phyloP scores from a whole-genome alignment of 2,888 invertebrate species.

The Pristionchus entomophagus region DNA sequence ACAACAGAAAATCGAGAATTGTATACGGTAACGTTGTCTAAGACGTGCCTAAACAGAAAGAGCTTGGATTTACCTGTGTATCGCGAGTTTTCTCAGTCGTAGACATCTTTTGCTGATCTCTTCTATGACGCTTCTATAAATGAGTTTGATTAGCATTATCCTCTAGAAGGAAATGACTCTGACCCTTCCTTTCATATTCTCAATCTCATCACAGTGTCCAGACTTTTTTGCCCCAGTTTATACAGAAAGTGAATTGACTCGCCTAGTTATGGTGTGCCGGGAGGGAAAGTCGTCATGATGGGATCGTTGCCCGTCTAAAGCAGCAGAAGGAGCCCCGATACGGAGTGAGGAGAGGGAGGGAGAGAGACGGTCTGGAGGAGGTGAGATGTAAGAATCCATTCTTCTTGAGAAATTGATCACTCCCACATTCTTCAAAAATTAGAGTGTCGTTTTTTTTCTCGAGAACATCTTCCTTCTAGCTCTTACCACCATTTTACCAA shows the following conservation, averaged over 20 bases:
- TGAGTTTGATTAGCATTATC: background rate
- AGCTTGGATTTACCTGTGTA: conserved; percentile 37
- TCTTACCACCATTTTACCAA: too few species aligned
- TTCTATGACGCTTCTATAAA: background rate
- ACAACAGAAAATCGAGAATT: too few species aligned
- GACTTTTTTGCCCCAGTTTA: too few species aligned
- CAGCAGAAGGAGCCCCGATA: conserved; percentile 23
- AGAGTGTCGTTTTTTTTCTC: too few species aligned
- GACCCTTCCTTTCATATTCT: too few species aligned
- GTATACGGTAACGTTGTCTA: too few species aligned
- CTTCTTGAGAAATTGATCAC: too few species aligned
- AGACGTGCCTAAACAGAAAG: too few species aligned
- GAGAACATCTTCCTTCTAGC: too few species aligned
- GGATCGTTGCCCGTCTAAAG: background rate
- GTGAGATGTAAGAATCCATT: background rate
- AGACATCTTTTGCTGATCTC: background rate
- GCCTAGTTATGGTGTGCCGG: conserved; percentile 1
- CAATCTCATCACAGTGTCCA: too few species aligned
- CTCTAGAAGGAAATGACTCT: too few species aligned
- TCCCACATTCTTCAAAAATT: too few species aligned
- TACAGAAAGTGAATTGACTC: background rate
- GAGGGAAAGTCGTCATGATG: conserved; percentile 21
- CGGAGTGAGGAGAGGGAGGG: conserved; percentile 16
- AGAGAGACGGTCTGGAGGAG: conserved; percentile 18
- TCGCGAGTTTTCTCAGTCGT: background rate